Conservation (phyloP, 2,113 vertebrate species). For the Hipposideros armiger region DNA sequence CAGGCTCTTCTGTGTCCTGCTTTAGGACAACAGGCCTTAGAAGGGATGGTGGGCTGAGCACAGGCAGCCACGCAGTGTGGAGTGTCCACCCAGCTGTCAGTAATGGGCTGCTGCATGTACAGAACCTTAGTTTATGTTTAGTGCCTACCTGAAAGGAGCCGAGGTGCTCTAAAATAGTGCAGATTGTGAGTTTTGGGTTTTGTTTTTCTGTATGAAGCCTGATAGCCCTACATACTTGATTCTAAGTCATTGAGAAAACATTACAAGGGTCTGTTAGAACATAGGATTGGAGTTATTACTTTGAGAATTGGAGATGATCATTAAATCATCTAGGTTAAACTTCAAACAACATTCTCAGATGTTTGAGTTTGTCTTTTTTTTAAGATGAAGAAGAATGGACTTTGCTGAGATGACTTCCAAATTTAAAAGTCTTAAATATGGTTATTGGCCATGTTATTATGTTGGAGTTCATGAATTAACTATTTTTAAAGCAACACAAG, state of each 20-base stretch:
- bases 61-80: background rate
- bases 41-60: background rate
- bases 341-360: background rate
- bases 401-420: slow-evolving; percentile 25
- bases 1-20: background rate
- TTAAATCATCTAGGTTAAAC: slow-evolving; percentile 39
- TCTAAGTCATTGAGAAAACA: slow-evolving; percentile 52
- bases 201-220: background rate
- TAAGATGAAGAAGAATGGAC: background rate
- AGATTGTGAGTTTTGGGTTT: background rate
- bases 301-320: background rate
- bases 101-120: too few relatives aligned
- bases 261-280: background rate
- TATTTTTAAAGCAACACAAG: slow-evolving; percentile 45
- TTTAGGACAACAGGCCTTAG: background rate
- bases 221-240: background rate
- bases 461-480: background rate
- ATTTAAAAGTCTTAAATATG: background rate
- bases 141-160: background rate
- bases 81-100: background rate
- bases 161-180: background rate
- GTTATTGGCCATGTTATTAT: background rate
- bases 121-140: background rate
- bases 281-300: background rate
- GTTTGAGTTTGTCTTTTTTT: background rate